phyloP scores from a whole-genome alignment of 1,140 invertebrate species.

The Bilobella aurantiaca region DNA sequence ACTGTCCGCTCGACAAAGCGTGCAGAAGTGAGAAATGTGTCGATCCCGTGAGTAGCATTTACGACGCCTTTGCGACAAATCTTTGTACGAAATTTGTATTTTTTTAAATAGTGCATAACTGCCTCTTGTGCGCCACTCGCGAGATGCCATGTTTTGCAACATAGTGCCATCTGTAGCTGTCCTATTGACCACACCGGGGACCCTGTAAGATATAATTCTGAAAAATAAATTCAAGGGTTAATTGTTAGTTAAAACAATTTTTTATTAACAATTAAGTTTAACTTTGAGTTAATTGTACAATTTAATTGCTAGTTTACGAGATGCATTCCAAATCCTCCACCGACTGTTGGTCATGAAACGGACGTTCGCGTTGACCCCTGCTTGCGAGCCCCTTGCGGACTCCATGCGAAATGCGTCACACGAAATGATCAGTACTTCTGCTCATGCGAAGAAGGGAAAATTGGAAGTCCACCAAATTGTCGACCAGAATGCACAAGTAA shows the following conservation, averaged over 20 bases:
- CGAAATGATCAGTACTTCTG: slow-evolving; percentile 40
- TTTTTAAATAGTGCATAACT: slow-evolving; percentile 38
- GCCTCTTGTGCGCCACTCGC: slow-evolving; percentile 42
- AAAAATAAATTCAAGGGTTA: too few relatives aligned
- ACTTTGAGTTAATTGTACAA: slow-evolving; percentile 27
- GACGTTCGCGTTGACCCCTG: slow-evolving; percentile 40
- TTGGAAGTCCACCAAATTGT: slow-evolving; percentile 43
- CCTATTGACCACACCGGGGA: slow-evolving; percentile 59
- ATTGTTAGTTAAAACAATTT: too few relatives aligned
- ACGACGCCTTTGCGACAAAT: background rate
- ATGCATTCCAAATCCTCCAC: slow-evolving; percentile 42
- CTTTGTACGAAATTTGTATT: slow-evolving; percentile 19
- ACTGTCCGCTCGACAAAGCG: slow-evolving; percentile 49
- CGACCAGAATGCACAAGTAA: slow-evolving; percentile 45
- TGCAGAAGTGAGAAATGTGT: slow-evolving; percentile 51
- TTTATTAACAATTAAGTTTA: too few relatives aligned
- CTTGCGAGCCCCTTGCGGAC: slow-evolving; percentile 53
- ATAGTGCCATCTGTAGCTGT: slow-evolving; percentile 70
- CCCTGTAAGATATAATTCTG: slow-evolving; percentile 53
- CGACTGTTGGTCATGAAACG: background rate
- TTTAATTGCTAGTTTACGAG: slow-evolving; percentile 54
- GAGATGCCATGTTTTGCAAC: slow-evolving; percentile 63
- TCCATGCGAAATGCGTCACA: slow-evolving; percentile 58
- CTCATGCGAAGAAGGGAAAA: slow-evolving; percentile 39
- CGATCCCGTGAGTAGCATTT: slow-evolving; percentile 47